These are phyloP conservation scores for Conus betulinus DNA, from an alignment of 1,140 invertebrate genomes.

Conservation along the genomic window DNA sequence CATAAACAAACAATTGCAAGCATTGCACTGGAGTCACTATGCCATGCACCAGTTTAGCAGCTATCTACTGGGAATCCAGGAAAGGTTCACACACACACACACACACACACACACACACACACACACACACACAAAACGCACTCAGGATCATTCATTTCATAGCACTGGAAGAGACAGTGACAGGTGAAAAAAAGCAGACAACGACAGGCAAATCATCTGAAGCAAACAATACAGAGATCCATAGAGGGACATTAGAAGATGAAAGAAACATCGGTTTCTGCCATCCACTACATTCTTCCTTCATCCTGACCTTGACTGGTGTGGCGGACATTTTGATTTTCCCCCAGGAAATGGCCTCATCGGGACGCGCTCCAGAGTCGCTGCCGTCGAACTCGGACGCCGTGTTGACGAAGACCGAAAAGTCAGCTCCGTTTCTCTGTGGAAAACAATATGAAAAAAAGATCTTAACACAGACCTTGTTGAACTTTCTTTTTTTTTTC, in stretches of 20 bases:
- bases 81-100: too few relatives aligned
- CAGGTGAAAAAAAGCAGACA: background rate
- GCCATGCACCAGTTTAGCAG: too few relatives aligned
- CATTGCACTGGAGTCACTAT: too few relatives aligned
- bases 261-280: background rate
- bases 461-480: background rate
- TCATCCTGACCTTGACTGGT: conserved; percentile 89
- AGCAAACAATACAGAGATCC: background rate
- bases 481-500: background rate
- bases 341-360: conserved; percentile 99
- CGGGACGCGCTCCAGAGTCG: conserved; percentile 97
- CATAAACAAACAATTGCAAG: too few relatives aligned
- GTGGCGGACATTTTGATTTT: conserved; percentile 93
- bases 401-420: conserved; percentile 97
- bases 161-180: background rate
- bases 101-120: too few relatives aligned
- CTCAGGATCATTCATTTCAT: background rate
- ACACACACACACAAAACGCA: too few relatives aligned
- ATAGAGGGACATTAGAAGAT: background rate
- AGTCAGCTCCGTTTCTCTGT: conserved; percentile 98
- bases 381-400: conserved; percentile 98
- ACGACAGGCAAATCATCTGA: background rate
- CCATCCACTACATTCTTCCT: background rate
- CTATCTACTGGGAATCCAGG: too few relatives aligned
- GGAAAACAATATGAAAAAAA: conserved; percentile 63